Evolutionary conservation across 1,140 invertebrate species (phyloP), one percentile per base, ranked within the genome.

Genomic region (Euglossa dilemma): DNA sequence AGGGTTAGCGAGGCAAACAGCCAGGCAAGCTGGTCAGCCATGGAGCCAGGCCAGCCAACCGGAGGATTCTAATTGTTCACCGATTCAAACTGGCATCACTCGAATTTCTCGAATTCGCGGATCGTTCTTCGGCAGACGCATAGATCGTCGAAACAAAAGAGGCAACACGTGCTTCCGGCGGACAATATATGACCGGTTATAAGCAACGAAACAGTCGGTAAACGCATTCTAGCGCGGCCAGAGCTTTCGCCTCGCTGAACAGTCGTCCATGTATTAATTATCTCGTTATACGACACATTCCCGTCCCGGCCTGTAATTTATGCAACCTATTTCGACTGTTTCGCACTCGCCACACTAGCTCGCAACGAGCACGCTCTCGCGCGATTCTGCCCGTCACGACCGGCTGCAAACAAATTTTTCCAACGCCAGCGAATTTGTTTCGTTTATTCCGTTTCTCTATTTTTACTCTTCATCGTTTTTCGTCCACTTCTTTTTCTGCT

Each of bases 251-350:
- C 61, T 82, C 67, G 74, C 52, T 67, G 77, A 85, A 86, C 84
- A 81, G 84, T 86, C 87, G 81, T 88, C 85, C 88, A 76, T 77
- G 88, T 89, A 89, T 89, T 89, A 89, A 89, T 89, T 89, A 89
- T 89, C 88, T 89, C 87, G 88, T 89, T 89, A 89, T 85, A 86
- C 67, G 76, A 84, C 82, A 77, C 88, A 88, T 89, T 85, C 88
- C 79, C 52, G 28, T 8, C 77, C 70, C 72, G 69, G 57, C 43
- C 25, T 57, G 85, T 89, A 89, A 89, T 89, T 89, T 89, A 89
- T 89, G 87, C 88, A 81, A 89, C 78, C 88, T 87, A 87, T 89
- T 87, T 73, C 71, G 69, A 78, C 67, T 66, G 81, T 84, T 89
- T 82, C 87, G 50, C 14, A 81, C 87, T 84, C 70, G 52, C 81